These are phyloP conservation scores for Octodon degus DNA, from an alignment of 2,113 vertebrate genomes.

Conservation along the genomic window DNA sequence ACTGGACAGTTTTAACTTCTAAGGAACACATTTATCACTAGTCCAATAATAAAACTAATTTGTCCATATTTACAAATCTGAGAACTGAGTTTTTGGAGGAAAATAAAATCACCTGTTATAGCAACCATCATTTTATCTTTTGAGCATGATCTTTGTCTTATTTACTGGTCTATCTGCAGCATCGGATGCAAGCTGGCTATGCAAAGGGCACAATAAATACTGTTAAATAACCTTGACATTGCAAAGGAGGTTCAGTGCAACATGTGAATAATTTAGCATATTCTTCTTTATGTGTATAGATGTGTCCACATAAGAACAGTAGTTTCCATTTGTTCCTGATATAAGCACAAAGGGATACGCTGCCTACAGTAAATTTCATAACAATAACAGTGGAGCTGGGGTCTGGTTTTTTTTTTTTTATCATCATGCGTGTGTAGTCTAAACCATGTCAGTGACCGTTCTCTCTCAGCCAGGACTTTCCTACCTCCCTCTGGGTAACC, in stretches of 20 bases:
- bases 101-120: background rate
- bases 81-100: background rate
- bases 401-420: background rate
- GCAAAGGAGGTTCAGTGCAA: too few relatives aligned
- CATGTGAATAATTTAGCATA: background rate
- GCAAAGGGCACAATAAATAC: background rate
- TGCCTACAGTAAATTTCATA: background rate
- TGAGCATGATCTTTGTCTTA: background rate
- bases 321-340: too few relatives aligned
- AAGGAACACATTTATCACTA: background rate
- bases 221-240: background rate
- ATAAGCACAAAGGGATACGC: background rate
- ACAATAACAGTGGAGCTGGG: background rate
- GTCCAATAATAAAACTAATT: slow-evolving; percentile 8
- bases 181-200: background rate
- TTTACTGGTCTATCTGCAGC: background rate
- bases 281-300: background rate
- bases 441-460: background rate
- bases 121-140: background rate
- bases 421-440: background rate
- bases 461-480: background rate
- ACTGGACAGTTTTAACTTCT: background rate
- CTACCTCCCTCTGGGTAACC: too few relatives aligned
- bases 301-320: background rate
- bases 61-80: slow-evolving; percentile 2